Evolutionary conservation across 92 coral and sea anemone species (phyloP).

Genomic region (Epizoanthus rinbou): DNA sequence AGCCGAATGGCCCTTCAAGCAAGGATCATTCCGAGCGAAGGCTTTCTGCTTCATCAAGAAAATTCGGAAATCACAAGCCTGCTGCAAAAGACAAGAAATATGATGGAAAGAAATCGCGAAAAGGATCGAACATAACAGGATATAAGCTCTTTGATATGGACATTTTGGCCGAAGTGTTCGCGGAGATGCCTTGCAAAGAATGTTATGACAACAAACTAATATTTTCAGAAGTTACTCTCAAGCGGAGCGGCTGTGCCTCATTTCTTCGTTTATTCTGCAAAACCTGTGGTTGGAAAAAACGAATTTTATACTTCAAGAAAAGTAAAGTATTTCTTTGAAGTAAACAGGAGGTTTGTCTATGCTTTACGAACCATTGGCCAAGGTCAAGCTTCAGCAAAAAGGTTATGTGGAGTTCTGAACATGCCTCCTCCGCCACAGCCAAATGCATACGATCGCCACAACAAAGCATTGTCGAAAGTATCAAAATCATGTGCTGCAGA

Average conservation of each 20-base stretch:
- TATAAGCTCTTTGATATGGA: constrained; percentile 19
- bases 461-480: constrained; percentile 47
- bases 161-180: constrained; percentile 35
- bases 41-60: constrained; percentile 8
- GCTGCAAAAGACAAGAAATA: neutral
- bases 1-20: no score
- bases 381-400: constrained; percentile 39
- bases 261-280: constrained; percentile 25
- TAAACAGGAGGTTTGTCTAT: constrained; percentile 55
- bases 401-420: constrained; percentile 49
- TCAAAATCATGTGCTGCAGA: constrained; percentile 40
- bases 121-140: neutral
- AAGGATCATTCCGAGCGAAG: neutral
- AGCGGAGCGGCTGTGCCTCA: constrained; percentile 1
- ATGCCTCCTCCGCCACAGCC: constrained; percentile 53
- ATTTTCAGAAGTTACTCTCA: neutral
- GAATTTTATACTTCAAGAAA: constrained; percentile 29
- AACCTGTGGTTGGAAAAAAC: constrained; percentile 38
- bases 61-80: neutral
- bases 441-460: constrained; percentile 41
- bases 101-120: neutral
- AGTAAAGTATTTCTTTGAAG: constrained; percentile 24
- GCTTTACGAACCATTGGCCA: constrained; percentile 30
- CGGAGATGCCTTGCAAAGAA: constrained; percentile 15
- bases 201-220: neutral